A percentile compares a stretch with the other conserved stretches of the same genome.
Evolutionary conservation across 2,797 vertebrate genomes (phyloP).

Genomic region (Astyanax mexicanus): DNA sequence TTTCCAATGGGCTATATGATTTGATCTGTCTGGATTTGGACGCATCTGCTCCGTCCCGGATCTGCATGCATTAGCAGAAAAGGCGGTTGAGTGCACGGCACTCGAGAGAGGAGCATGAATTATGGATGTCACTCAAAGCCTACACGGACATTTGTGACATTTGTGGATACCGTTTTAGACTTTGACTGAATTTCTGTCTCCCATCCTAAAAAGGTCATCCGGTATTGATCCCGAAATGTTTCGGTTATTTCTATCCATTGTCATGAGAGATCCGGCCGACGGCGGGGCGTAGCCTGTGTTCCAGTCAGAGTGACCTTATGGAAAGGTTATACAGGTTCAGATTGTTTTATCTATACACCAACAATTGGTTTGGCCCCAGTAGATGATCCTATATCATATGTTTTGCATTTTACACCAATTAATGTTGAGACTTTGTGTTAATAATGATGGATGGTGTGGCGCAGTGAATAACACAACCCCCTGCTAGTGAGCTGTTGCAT

Average conservation of each 20-base stretch:
- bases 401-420: slow-evolving; percentile 5
- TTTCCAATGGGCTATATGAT: slow-evolving; percentile 17
- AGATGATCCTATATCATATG: background rate
- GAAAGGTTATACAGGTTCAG: slow-evolving; percentile 32
- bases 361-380: slow-evolving; percentile 19
- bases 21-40: background rate
- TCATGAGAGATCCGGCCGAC: slow-evolving; percentile 14
- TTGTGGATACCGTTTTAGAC: slow-evolving; percentile 46
- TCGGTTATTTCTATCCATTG: slow-evolving; percentile 43
- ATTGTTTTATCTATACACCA: slow-evolving; percentile 31
- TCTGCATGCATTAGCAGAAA: slow-evolving; percentile 38
- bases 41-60: background rate
- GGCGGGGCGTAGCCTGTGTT: background rate
- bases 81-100: slow-evolving; percentile 11
- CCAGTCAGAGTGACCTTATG: slow-evolving; percentile 20
- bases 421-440: no score
- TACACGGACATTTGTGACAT: slow-evolving; percentile 44
- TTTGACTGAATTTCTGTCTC: slow-evolving; percentile 47
- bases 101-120: slow-evolving; percentile 35
- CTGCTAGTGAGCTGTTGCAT: no score
- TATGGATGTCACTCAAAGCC: slow-evolving; percentile 43
- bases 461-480: no score
- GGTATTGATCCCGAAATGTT: slow-evolving; percentile 46
- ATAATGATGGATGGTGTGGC: no score
- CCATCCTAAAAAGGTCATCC: slow-evolving; percentile 53